Evolutionary conservation across 2,797 vertebrate genomes (phyloP), one percentile per base, ranked within the genome.

Genomic region (Thunnus albacares): DNA sequence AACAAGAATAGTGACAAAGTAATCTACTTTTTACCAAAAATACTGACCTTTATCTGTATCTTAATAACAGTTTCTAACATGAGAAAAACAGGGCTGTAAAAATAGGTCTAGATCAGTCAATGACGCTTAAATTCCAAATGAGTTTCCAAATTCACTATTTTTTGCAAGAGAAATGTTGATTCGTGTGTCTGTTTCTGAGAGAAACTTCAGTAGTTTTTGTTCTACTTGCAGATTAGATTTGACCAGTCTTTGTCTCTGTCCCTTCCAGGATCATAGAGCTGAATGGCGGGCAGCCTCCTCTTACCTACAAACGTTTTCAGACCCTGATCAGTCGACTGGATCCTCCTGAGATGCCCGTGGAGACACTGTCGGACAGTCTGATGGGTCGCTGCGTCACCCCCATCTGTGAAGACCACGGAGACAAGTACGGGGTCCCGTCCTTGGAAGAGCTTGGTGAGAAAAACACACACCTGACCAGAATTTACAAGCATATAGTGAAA

Each of bases 241-340:
- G 30, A 10, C 33, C 33, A 14, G 7, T 17, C 33, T 7, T 3
- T 4, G 2, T 75, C 13, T 66, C 35, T 51, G 1, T 20, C 2
- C 47, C 68, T 43, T 9, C 3, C 63, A 96, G 95, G 82, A 94
- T 96, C 81, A 96, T 94, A 12, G 95, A 96, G 83, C 90, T 96
- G 77, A 96, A 96, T 3, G 94, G 93, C 0, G 90, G 93, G 1
- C 96, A 96, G 89, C 94, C 96, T 61, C 95, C 95, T 14, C 94
- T 96, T 52, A 96, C 95, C 43, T 96, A 96, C 90, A 96, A 96
- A 83, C 94, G 95, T 87, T 96, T 96, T 93, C 96, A 96, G 90
- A 95, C 95, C 12, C 93, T 96, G 17, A 94, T 96, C 77, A 96
- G 95, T 68, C 93, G 93, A 2, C 83, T 96, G 87, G 95, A 95